Conservation (phyloP, 2,888 invertebrate species). For the Keiferia lycopersicella region DNA sequence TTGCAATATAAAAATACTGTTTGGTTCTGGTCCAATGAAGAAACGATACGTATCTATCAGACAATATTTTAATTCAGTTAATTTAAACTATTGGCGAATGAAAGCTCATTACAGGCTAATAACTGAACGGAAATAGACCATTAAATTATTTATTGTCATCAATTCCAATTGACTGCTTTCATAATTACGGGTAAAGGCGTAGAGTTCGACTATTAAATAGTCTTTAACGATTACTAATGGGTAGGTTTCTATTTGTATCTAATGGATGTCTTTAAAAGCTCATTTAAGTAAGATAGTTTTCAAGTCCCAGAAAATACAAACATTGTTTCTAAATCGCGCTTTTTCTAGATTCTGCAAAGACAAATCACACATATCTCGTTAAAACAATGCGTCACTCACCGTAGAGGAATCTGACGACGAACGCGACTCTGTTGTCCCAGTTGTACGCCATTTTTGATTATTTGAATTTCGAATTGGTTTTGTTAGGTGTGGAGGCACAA, state of each 20-base stretch:
- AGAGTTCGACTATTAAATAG: background rate
- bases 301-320: background rate
- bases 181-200: constrained; percentile 17
- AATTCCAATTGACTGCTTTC: constrained; percentile 21
- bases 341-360: background rate
- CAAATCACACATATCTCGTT: background rate
- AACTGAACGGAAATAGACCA: constrained; percentile 26
- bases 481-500: constrained; percentile 32
- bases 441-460: constrained; percentile 85
- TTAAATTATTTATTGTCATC: constrained; percentile 29
- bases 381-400: constrained; percentile 79
- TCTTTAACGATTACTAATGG: too few species aligned
- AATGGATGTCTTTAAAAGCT: background rate
- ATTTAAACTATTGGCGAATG: background rate
- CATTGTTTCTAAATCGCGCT: background rate
- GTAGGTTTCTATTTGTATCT: too few species aligned
- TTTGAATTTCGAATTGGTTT: constrained; percentile 17
- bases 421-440: constrained; percentile 92
- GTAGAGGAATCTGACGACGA: constrained; percentile 90
- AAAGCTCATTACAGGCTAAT: constrained; percentile 28
- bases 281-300: background rate
- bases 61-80: background rate
- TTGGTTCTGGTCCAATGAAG: constrained; percentile 46
- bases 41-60: constrained; percentile 18
- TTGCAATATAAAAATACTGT: constrained; percentile 45